Conservation (phyloP, 2,113 vertebrate genomes). For the Penelope pileata region DNA sequence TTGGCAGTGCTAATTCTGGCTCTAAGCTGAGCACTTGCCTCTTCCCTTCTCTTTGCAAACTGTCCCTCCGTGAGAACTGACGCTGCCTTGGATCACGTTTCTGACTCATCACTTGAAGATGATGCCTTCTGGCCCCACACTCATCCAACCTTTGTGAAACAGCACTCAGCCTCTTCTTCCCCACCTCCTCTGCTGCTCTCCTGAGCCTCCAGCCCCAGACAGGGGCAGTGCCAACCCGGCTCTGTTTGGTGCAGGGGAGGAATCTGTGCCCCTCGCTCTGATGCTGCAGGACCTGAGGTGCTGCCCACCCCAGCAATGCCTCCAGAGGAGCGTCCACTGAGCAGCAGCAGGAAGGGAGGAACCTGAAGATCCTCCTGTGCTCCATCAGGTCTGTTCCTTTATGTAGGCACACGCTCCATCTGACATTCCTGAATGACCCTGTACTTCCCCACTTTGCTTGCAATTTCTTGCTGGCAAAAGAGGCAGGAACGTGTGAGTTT, state of each 20-base stretch:
- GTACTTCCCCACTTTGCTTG: background rate
- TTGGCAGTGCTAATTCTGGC: background rate
- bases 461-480: background rate
- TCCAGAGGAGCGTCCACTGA: background rate
- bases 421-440: background rate
- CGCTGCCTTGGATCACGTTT: background rate
- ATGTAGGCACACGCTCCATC: background rate
- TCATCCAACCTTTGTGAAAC: background rate
- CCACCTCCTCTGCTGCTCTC: background rate
- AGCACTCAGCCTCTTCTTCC: background rate
- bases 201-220: background rate
- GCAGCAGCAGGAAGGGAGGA: background rate
- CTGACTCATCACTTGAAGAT: constrained; percentile 46
- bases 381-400: background rate
- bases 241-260: background rate
- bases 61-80: background rate
- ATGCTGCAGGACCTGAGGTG: background rate
- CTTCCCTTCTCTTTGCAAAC: background rate
- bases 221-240: background rate
- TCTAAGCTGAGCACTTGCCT: background rate
- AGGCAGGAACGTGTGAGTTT: background rate
- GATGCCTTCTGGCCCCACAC: background rate
- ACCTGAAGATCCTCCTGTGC: background rate
- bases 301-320: background rate
- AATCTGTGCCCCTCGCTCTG: background rate